Evolutionary conservation across 2,797 vertebrate species (phyloP).

Genomic region (Lerista edwardsae): DNA sequence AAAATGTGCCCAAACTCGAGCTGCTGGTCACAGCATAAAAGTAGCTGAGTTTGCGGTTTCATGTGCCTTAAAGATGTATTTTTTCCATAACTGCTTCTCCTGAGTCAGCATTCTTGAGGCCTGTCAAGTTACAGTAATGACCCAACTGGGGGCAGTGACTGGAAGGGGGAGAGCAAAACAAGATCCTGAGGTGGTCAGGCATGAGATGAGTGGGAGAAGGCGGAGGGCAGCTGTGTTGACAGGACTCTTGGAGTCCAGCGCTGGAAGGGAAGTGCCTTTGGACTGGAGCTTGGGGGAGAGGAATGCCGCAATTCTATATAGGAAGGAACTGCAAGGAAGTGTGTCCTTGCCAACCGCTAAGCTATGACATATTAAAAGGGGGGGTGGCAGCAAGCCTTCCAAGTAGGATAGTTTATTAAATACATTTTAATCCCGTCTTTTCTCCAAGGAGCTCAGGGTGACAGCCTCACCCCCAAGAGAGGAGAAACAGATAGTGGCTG

Average conservation of each 20-base stretch:
- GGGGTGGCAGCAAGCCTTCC: too few species aligned
- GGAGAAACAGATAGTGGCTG: too few species aligned
- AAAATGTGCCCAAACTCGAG: background rate
- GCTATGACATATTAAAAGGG: too few species aligned
- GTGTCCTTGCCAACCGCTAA: too few species aligned
- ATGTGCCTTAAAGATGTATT: background rate
- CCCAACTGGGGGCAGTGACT: background rate
- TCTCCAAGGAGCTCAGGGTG: too few species aligned
- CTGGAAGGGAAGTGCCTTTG: background rate
- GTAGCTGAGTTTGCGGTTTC: constrained; percentile 2
- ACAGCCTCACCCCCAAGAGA: too few species aligned
- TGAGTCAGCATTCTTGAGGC: constrained; percentile 9
- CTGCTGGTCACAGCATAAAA: background rate
- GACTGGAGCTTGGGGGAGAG: too few species aligned
- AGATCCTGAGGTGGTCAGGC: background rate
- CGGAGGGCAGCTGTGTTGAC: background rate
- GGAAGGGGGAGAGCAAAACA: background rate
- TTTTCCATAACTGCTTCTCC: constrained; percentile 7
- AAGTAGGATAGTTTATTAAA: too few species aligned
- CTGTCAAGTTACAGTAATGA: constrained; percentile 18
- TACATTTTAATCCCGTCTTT: too few species aligned
- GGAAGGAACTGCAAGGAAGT: background rate
- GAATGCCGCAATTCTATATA: background rate
- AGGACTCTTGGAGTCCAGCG: background rate
- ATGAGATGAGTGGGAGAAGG: background rate